phyloP scores from a whole-genome alignment of 2,797 vertebrate genomes.

The Xiphophorus birchmanni region DNA sequence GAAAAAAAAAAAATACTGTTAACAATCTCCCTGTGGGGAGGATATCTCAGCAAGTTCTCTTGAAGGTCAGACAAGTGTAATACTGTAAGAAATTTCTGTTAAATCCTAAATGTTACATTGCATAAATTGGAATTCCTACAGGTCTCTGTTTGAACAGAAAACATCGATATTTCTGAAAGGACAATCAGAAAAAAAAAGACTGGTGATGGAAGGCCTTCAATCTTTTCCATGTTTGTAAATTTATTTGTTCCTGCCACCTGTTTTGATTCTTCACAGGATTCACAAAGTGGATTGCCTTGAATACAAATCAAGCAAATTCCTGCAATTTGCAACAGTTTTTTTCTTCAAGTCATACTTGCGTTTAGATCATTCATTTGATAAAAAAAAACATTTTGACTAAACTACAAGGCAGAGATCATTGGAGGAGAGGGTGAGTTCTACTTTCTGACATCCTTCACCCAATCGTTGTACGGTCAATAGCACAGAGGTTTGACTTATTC shows the following conservation, averaged over 20 bases:
- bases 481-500: neutral
- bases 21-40: neutral
- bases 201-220: neutral
- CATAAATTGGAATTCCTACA: neutral
- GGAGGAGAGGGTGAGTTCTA: too few species aligned
- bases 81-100: neutral
- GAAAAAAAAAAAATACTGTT: neutral
- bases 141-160: neutral
- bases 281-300: neutral
- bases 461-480: neutral
- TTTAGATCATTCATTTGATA: neutral
- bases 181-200: neutral
- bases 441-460: neutral
- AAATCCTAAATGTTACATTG: neutral
- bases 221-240: neutral
- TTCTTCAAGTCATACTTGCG: neutral
- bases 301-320: neutral
- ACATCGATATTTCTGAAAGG: neutral
- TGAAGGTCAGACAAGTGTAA: neutral
- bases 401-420: neutral
- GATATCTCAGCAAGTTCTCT: neutral
- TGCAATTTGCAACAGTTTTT: neutral
- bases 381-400: neutral
- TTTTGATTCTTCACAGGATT: neutral
- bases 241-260: neutral